A percentile compares a stretch with the other conserved stretches of the same genome.
These are phyloP conservation scores for Gari tellinella DNA, from an alignment of 2,888 invertebrate genomes.

Conservation along the genomic window DNA sequence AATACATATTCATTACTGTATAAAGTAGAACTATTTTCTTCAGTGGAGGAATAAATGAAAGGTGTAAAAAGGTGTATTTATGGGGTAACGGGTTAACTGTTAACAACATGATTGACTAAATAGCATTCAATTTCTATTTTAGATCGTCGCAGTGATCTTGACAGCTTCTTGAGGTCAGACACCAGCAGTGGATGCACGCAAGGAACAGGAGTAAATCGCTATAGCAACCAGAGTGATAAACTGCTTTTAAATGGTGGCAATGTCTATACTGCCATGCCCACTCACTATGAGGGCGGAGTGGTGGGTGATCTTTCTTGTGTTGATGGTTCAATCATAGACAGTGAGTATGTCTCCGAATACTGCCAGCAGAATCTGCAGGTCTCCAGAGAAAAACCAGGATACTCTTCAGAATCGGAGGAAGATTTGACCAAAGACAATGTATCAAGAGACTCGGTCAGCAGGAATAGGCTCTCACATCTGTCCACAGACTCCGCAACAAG, in stretches of 20 bases:
- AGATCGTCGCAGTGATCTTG: constrained; percentile 67
- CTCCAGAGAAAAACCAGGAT: constrained; percentile 66
- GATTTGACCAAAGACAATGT: constrained; percentile 43
- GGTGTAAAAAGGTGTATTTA: too few species aligned
- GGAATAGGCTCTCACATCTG: constrained; percentile 70
- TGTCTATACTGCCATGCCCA: constrained; percentile 43
- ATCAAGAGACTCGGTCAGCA: constrained; percentile 48
- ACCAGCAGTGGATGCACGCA: constrained; percentile 59
- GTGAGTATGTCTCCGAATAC: constrained; percentile 79
- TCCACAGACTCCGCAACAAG: constrained; percentile 72
- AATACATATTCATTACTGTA: too few species aligned
- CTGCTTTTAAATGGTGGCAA: constrained; percentile 61
- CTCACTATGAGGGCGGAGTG: constrained; percentile 63
- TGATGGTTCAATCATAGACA: constrained; percentile 81
- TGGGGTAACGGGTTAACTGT: too few species aligned
- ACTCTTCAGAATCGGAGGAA: constrained; percentile 68
- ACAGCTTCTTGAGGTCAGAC: constrained; percentile 64
- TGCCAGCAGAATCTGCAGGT: constrained; percentile 71
- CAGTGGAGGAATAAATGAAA: too few species aligned
- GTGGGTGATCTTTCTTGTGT: constrained; percentile 77
- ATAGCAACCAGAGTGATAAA: constrained; percentile 62
- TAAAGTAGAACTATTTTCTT: too few species aligned
- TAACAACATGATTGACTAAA: too few species aligned
- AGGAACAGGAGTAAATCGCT: constrained; percentile 59
- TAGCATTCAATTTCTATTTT: constrained; percentile 6